phyloP scores from a whole-genome alignment of 2,888 invertebrate species.

The Chrysopilus asiliformis region DNA sequence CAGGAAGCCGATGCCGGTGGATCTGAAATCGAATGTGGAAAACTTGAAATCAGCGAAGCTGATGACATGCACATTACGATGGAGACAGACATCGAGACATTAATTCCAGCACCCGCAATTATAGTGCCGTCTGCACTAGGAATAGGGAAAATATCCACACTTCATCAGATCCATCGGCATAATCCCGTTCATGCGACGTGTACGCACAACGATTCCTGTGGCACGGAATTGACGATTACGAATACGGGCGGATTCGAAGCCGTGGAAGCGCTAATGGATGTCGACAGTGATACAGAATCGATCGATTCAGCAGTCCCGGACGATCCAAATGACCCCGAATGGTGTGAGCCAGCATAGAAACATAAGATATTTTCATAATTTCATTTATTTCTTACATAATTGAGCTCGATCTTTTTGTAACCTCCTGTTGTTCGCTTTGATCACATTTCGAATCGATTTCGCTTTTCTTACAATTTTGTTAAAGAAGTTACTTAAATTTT shows the following conservation, averaged over 20 bases:
- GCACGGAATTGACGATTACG: not conserved
- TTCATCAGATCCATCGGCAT: not conserved
- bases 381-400: no score
- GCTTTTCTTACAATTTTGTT: no score
- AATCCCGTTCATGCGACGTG: no score
- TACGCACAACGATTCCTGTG: no score
- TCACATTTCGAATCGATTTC: no score
- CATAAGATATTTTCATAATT: no score
- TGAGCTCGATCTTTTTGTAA: no score
- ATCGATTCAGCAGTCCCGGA: constrained; percentile 46
- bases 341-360: constrained; percentile 39
- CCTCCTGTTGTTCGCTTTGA: no score
- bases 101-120: not conserved
- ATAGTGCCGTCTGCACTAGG: not conserved
- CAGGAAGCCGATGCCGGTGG: not conserved
- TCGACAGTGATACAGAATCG: constrained; percentile 23
- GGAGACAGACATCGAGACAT: no score
- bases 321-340: constrained; percentile 77
- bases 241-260: not conserved
- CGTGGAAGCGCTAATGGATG: constrained; percentile 8
- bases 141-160: not conserved
- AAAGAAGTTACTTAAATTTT: no score
- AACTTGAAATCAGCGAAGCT: no score
- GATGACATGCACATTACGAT: no score
- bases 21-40: not conserved